Evolutionary conservation across 1,140 invertebrate genomes (phyloP).

Genomic region (Palaemon carinicauda): DNA sequence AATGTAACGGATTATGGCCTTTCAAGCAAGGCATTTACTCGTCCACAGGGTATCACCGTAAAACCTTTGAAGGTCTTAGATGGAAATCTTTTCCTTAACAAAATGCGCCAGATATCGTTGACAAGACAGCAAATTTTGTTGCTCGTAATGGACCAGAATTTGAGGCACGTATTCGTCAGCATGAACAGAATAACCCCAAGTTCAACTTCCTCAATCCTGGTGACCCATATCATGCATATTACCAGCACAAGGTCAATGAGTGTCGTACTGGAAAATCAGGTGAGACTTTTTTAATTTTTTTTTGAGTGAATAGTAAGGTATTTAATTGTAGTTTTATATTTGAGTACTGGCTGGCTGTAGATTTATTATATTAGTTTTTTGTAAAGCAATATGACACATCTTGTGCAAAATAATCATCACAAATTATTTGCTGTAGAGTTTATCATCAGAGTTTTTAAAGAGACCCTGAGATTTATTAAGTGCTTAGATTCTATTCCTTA

Average conservation of each 20-base stretch:
- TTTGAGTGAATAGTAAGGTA: too few species aligned
- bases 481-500: too few species aligned
- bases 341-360: neutral
- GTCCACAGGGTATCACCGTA: neutral
- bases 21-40: too few species aligned
- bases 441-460: too few species aligned
- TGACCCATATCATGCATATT: constrained; percentile 99
- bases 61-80: neutral
- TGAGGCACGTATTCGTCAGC: constrained; percentile 94
- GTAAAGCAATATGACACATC: too few species aligned
- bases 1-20: too few species aligned
- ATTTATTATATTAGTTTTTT: too few species aligned
- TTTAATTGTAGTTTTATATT: too few species aligned
- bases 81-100: constrained; percentile 19
- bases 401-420: too few species aligned
- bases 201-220: constrained; percentile 97
- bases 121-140: constrained; percentile 98
- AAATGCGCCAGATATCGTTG: constrained; percentile 88
- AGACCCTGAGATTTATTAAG: too few species aligned
- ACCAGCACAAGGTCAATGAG: constrained; percentile 97
- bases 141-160: constrained; percentile 98
- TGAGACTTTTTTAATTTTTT: neutral
- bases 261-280: constrained; percentile 88
- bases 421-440: too few species aligned
- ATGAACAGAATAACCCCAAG: constrained; percentile 96